A percentile compares a stretch with the other conserved stretches of the same genome.
These are phyloP conservation scores for Biston betularia DNA, from an alignment of 2,888 invertebrate genomes.

Conservation along the genomic window DNA sequence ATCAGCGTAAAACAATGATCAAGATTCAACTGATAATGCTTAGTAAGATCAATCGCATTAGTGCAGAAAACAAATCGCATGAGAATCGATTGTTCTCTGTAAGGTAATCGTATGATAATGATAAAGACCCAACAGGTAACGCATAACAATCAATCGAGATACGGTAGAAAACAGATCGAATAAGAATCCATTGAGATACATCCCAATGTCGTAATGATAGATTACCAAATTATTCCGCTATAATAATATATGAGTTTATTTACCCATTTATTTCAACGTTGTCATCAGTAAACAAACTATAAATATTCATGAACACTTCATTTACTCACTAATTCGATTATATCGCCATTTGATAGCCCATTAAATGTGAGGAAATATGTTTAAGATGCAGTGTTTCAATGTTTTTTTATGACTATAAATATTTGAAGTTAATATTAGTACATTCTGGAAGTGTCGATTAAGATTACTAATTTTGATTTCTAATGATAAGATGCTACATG, in stretches of 20 bases:
- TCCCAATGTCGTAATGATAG: slow-evolving; percentile 4
- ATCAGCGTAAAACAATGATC: too few relatives aligned
- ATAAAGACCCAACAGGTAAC: neutral
- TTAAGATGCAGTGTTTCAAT: slow-evolving; percentile 21
- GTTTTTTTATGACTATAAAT: slow-evolving; percentile 16
- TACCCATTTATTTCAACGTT: slow-evolving; percentile 21
- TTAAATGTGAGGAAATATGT: slow-evolving; percentile 28
- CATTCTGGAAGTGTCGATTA: slow-evolving; percentile 12
- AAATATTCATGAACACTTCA: slow-evolving; percentile 32
- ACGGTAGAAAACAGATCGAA: neutral
- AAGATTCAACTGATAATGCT: too few relatives aligned
- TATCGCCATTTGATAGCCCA: slow-evolving; percentile 31
- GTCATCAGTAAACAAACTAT: slow-evolving; percentile 31
- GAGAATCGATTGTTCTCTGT: too few relatives aligned
- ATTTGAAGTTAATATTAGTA: slow-evolving; percentile 17
- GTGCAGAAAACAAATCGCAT: too few relatives aligned
- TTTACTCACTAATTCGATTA: slow-evolving; percentile 30
- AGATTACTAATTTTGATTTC: slow-evolving; percentile 14
- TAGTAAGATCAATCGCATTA: too few relatives aligned
- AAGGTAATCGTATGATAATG: neutral
- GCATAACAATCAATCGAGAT: neutral
- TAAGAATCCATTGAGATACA: neutral
- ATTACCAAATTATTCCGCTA: slow-evolving; percentile 15
- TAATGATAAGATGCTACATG: neutral
- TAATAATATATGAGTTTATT: slow-evolving; percentile 20